phyloP scores from a whole-genome alignment of 2,888 invertebrate genomes.

The Gymnoscelis rufifasciata region DNA sequence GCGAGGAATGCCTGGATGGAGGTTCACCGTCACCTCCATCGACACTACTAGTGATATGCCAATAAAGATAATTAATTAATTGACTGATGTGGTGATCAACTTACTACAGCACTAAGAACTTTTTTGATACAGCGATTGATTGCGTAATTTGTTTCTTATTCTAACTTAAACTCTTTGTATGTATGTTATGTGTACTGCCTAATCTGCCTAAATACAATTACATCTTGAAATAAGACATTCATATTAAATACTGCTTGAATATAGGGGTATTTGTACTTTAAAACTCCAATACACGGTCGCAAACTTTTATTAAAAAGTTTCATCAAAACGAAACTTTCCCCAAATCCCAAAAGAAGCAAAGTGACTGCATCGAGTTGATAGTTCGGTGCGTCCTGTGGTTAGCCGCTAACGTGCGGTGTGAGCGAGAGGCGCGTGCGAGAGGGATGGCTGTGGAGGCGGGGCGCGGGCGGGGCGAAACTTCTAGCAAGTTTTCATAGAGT shows the following conservation, averaged over 20 bases:
- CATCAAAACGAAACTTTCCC: constrained; percentile 2
- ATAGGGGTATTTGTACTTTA: no score
- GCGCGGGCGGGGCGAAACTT: constrained; percentile 59
- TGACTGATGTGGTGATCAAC: background rate
- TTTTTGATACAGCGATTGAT: no score
- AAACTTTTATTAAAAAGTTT: constrained; percentile 19
- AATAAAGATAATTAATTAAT: constrained; percentile 27
- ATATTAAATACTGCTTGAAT: no score
- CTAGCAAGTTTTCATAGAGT: constrained; percentile 51
- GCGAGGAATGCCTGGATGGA: constrained; percentile 51
- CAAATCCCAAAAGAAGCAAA: constrained; percentile 20
- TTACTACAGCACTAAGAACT: no score
- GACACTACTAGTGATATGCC: constrained; percentile 34
- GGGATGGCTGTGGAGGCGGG: constrained; percentile 48
- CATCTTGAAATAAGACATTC: no score
- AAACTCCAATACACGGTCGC: background rate
- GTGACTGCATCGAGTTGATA: constrained; percentile 28
- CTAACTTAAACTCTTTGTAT: no score
- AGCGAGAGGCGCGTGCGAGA: constrained; percentile 39
- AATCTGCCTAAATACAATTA: no score
- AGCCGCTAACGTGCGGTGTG: constrained; percentile 57
- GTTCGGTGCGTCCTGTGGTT: constrained; percentile 53
- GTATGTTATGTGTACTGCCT: no score
- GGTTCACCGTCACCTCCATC: background rate
- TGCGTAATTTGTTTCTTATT: no score